phyloP scores from a whole-genome alignment of 2,113 vertebrate genomes.

The Leptobrachium ailaonicum region DNA sequence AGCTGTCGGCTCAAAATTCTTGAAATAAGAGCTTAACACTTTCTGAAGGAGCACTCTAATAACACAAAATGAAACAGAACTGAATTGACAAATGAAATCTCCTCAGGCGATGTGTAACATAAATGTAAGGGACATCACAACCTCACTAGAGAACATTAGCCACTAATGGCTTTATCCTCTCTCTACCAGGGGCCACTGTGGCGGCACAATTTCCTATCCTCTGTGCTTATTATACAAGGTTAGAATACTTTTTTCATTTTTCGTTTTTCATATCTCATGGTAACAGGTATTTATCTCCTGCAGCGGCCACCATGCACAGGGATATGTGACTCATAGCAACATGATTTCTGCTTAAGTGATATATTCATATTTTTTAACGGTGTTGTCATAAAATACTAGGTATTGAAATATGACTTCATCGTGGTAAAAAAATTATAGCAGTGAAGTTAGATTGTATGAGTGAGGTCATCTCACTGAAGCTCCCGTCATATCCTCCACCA shows the following conservation, averaged over 20 bases:
- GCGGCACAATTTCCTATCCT: slow-evolving; percentile 24
- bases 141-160: slow-evolving; percentile 47
- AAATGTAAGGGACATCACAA: slow-evolving; percentile 46
- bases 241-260: slow-evolving; percentile 17
- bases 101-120: slow-evolving; percentile 38
- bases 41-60: slow-evolving; percentile 46
- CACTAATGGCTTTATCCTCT: slow-evolving; percentile 47
- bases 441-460: too few relatives aligned
- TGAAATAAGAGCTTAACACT: slow-evolving; percentile 42
- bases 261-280: slow-evolving; percentile 4
- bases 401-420: too few relatives aligned
- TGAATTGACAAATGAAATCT: slow-evolving; percentile 50
- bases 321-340: background rate
- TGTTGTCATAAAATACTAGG: too few relatives aligned
- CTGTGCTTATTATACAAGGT: slow-evolving; percentile 23
- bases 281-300: slow-evolving; percentile 18
- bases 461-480: too few relatives aligned
- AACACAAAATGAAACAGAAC: slow-evolving; percentile 49
- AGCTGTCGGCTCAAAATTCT: slow-evolving; percentile 39
- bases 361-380: too few relatives aligned
- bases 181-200: slow-evolving; percentile 27
- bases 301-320: background rate
- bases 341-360: too few relatives aligned
- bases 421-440: too few relatives aligned
- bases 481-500: too few relatives aligned